These are phyloP conservation scores for Phenganax stokvisi DNA, from an alignment of 92 coral and sea anemone genomes.

Conservation along the genomic window DNA sequence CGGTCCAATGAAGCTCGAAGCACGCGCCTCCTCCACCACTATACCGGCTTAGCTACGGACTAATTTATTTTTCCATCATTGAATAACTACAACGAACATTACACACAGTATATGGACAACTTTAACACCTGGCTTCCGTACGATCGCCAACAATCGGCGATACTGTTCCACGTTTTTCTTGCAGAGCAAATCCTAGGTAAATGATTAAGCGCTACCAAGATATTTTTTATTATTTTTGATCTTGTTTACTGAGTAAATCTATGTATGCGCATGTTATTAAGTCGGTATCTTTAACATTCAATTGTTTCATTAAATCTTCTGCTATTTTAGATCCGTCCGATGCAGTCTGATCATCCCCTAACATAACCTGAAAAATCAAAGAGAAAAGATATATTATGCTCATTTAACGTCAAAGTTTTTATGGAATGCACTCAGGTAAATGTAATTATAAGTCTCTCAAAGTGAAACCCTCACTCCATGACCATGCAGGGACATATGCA, in stretches of 20 bases:
- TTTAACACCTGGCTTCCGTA: no score
- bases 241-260: constrained; percentile 57
- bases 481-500: no score
- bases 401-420: neutral
- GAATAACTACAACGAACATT: no score
- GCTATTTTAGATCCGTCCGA: constrained; percentile 79
- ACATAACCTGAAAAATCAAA: constrained; percentile 54
- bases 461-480: no score
- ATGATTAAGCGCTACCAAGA: neutral
- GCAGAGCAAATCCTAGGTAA: no score
- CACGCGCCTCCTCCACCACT: neutral
- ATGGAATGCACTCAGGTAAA: no score
- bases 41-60: no score
- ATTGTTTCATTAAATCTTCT: constrained; percentile 63
- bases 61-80: no score
- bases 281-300: constrained; percentile 64
- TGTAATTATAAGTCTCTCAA: no score
- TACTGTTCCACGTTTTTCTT: no score
- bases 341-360: constrained; percentile 66
- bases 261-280: constrained; percentile 80
- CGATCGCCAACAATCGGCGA: no score
- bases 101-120: no score
- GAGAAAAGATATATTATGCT: neutral
- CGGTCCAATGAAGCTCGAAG: neutral
- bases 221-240: neutral